Percentiles rank a stretch among this genome's conserved stretches.
Conservation (phyloP, 2,888 invertebrate species). For the Cyclophora albipunctata region DNA sequence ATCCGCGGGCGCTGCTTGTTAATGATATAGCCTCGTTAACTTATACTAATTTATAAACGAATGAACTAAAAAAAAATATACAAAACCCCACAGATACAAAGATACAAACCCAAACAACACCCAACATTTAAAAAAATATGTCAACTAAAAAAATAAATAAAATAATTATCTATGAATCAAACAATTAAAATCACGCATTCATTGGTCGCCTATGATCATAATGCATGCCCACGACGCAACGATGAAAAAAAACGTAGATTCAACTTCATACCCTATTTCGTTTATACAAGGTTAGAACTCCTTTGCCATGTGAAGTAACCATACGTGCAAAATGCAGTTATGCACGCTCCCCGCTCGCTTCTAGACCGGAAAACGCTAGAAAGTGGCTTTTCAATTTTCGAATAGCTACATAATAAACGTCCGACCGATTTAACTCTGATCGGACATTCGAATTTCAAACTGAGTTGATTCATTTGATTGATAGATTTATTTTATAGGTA, state of each 20-base stretch:
- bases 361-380: slow-evolving; percentile 74
- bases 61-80: too few species aligned
- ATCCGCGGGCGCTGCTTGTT: too few species aligned
- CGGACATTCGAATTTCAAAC: background rate
- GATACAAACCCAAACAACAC: too few species aligned
- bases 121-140: too few species aligned
- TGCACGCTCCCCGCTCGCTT: slow-evolving; percentile 52
- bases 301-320: slow-evolving; percentile 4
- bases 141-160: too few species aligned
- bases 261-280: background rate
- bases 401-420: slow-evolving; percentile 67
- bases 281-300: background rate
- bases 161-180: background rate
- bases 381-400: slow-evolving; percentile 73
- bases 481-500: slow-evolving; percentile 4
- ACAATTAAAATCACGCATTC: background rate
- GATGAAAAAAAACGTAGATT: background rate
- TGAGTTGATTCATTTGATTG: slow-evolving; percentile 1
- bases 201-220: background rate
- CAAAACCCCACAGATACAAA: too few species aligned
- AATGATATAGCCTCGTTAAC: too few species aligned
- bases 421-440: slow-evolving; percentile 15
- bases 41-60: too few species aligned
- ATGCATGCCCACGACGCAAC: background rate
- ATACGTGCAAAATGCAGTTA: slow-evolving; percentile 43